Evolutionary conservation across 1,140 invertebrate species (phyloP), one percentile per base, ranked within the genome.

Genomic region (Pseudomyrmex gracilis): DNA sequence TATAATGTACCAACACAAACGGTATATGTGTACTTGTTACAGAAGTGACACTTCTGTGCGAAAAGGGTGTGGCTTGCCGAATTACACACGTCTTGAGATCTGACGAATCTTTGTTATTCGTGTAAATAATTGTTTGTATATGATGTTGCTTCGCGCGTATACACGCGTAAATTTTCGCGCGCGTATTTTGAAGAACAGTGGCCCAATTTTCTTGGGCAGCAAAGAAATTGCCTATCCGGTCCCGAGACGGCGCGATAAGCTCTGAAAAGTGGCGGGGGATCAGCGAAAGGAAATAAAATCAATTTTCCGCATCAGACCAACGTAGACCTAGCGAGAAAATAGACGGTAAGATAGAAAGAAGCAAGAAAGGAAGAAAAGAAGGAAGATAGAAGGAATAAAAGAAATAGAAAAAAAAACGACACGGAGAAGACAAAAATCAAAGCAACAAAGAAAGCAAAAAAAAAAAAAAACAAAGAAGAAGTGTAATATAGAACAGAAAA

Each of bases 251-350:
- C 86, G 55, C 64, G 89, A 90, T 90, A 90, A 87, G 84, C 34
- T 24, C 9, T 24, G 76, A 85, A 61, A 51, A 67, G 51, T 68
- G 71, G 34, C 43, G 67, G 67, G 34, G 67, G 70, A 87, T 84
- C 64, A 80, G 17, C 67, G 60, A 84, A 73, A 83, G 83, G 82
- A 80, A 87, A 89, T 90, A 86, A 87, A 89, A 70, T 87, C 85
- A 82, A 88, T 87, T 88, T 74, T 49, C 53, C 60, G 13, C 45
- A 74, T 22, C 22, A 74, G 53, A 2, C 24, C 49, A 43, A 9
- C 53, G 43, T 45, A 63, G 61, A 76, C 4, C 13, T 77, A 34
- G 49, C 51, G 61, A 22, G 49, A 57, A 34, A 34, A 71, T 80
- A 34, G 66, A 71, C 49, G 9, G 13, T 66, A 20, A n/a, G 20